A percentile compares a stretch with the other conserved stretches of the same genome.
Evolutionary conservation across 2,113 vertebrate species (phyloP).

Genomic region (Gopherus evgoodei): DNA sequence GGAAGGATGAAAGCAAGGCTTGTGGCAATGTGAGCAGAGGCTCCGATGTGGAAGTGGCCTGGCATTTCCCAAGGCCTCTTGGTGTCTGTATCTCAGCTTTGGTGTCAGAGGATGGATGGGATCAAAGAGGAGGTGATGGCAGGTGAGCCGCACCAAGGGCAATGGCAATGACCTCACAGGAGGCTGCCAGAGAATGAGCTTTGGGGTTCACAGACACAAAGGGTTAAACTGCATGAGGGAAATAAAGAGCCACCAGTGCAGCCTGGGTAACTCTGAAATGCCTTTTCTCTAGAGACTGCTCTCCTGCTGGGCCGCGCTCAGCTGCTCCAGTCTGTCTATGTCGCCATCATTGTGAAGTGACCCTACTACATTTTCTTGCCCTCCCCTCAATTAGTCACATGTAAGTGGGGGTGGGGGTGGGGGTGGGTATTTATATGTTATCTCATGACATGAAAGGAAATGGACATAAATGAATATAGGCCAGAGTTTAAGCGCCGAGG

Average conservation of each 20-base stretch:
- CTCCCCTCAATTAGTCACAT: fast-evolving
- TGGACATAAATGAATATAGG: not conserved
- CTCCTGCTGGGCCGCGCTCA: not conserved
- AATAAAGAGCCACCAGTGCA: not conserved
- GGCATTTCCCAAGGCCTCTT: too few relatives aligned
- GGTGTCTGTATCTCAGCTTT: too few relatives aligned
- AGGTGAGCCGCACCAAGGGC: not conserved
- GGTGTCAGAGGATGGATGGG: not conserved
- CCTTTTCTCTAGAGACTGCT: not conserved
- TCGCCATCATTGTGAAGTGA: fast-evolving
- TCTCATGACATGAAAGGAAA: not conserved
- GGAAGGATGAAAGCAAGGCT: not conserved
- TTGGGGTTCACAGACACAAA: not conserved
- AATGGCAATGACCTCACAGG: not conserved
- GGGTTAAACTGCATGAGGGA: not conserved
- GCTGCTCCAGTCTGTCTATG: fast-evolving
- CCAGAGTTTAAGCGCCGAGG: too few relatives aligned
- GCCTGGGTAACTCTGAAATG: not conserved
- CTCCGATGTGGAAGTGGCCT: not conserved
- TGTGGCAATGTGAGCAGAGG: not conserved
- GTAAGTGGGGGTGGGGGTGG: fast-evolving
- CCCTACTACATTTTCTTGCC: fast-evolving
- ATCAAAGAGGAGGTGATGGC: not conserved
- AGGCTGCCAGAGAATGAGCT: not conserved
- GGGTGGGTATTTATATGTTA: not conserved